phyloP scores from a whole-genome alignment of 2,797 vertebrate species.

The Mus caroli region DNA sequence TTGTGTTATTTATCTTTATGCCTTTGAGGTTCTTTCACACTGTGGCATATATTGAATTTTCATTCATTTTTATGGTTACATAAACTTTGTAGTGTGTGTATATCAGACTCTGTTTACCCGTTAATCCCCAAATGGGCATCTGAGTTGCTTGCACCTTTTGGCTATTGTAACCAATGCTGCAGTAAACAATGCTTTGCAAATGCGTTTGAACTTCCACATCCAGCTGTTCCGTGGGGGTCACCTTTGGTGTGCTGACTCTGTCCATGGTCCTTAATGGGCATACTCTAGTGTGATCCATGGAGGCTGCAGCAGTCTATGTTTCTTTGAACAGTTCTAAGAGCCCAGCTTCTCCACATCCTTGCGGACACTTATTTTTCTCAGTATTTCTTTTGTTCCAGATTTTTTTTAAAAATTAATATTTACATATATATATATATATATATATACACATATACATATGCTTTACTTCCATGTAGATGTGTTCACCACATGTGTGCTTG shows the following conservation, averaged over 20 bases:
- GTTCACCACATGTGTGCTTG: background rate
- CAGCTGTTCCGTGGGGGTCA: background rate
- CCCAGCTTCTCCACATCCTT: background rate
- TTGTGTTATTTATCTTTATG: background rate
- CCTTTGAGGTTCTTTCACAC: background rate
- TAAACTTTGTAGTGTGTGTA: background rate
- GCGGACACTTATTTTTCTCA: background rate
- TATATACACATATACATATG: background rate
- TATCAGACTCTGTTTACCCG: background rate
- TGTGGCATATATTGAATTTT: background rate
- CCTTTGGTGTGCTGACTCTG: background rate
- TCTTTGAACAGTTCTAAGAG: background rate
- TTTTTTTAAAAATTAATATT: no score
- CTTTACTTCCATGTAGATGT: background rate
- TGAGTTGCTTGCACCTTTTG: background rate
- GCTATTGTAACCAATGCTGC: background rate
- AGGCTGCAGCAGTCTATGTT: background rate
- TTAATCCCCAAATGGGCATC: background rate
- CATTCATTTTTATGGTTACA: background rate
- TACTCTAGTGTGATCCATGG: rapidly evolving
- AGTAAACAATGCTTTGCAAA: background rate
- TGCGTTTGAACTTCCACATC: background rate
- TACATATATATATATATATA: background rate
- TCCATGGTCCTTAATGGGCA: background rate
- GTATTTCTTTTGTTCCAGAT: background rate